Percentiles rank a stretch among this genome's conserved stretches.
phyloP scores from a whole-genome alignment of 1,140 invertebrate species.

The Homarus americanus region DNA sequence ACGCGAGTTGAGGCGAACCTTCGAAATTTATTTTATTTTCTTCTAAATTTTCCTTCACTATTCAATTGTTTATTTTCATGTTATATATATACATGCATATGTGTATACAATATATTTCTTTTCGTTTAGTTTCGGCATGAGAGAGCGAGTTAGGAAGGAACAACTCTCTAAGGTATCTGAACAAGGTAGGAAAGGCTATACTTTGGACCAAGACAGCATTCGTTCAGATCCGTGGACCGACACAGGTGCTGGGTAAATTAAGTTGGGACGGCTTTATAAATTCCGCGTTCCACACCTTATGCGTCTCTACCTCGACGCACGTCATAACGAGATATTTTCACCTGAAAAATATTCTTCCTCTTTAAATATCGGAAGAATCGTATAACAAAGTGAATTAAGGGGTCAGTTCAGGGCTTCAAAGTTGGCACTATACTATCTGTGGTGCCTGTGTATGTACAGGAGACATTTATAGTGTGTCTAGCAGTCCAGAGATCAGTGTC shows the following conservation, averaged over 20 bases:
- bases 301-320: slow-evolving; percentile 13
- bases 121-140: neutral
- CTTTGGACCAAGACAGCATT: slow-evolving; percentile 36
- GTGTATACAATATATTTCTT: neutral
- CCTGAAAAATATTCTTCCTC: slow-evolving; percentile 51
- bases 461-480: no score
- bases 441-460: no score
- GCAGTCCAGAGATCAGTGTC: no score
- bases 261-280: slow-evolving; percentile 49
- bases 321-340: slow-evolving; percentile 43
- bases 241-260: slow-evolving; percentile 15
- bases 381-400: slow-evolving; percentile 51
- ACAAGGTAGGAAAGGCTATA: slow-evolving; percentile 50
- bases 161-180: slow-evolving; percentile 10
- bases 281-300: slow-evolving; percentile 48
- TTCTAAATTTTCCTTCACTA: no score
- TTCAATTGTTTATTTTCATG: no score
- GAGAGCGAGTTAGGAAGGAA: slow-evolving; percentile 26
- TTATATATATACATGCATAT: neutral
- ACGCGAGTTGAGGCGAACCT: no score
- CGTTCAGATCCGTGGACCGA: slow-evolving; percentile 30
- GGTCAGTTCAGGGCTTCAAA: no score
- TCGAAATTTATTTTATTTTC: no score
- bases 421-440: no score
- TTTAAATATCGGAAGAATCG: slow-evolving; percentile 42